These are phyloP conservation scores for Acleris cristana DNA, from an alignment of 2,888 invertebrate species.

Conservation along the genomic window DNA sequence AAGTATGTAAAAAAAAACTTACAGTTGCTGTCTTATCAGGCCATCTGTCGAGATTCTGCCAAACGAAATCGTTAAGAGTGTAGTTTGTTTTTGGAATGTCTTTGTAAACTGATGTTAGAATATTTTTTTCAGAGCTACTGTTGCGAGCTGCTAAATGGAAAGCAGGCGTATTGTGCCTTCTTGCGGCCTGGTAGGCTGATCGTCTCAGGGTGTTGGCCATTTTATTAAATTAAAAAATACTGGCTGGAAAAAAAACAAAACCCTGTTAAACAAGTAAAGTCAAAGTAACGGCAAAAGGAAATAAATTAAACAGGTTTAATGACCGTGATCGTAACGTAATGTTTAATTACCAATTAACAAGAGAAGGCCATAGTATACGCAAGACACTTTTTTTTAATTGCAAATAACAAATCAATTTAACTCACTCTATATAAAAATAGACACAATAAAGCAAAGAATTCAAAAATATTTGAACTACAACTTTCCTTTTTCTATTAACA, in stretches of 20 bases:
- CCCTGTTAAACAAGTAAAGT: background rate
- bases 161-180: conserved; percentile 41
- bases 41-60: conserved; percentile 86
- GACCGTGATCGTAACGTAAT: too few relatives aligned
- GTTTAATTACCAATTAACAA: too few relatives aligned
- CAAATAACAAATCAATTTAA: background rate
- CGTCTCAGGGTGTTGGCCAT: conserved; percentile 55
- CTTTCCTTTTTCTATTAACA: background rate
- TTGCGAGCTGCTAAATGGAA: conserved; percentile 45
- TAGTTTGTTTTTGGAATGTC: conserved; percentile 74
- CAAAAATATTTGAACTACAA: background rate
- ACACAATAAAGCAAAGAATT: background rate
- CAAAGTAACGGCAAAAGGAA: background rate
- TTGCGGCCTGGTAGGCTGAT: conserved; percentile 46
- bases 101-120: conserved; percentile 76
- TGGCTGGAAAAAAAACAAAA: conserved; percentile 3
- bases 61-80: conserved; percentile 85
- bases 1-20: conserved; percentile 57
- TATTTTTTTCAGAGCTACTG: conserved; percentile 55
- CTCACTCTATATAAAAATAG: background rate
- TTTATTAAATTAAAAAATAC: conserved; percentile 23
- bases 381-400: background rate
- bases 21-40: conserved; percentile 87
- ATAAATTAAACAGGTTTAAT: too few relatives aligned
- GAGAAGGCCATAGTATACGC: background rate